phyloP scores from a whole-genome alignment of 2,797 vertebrate species.

The Liasis olivaceus region DNA sequence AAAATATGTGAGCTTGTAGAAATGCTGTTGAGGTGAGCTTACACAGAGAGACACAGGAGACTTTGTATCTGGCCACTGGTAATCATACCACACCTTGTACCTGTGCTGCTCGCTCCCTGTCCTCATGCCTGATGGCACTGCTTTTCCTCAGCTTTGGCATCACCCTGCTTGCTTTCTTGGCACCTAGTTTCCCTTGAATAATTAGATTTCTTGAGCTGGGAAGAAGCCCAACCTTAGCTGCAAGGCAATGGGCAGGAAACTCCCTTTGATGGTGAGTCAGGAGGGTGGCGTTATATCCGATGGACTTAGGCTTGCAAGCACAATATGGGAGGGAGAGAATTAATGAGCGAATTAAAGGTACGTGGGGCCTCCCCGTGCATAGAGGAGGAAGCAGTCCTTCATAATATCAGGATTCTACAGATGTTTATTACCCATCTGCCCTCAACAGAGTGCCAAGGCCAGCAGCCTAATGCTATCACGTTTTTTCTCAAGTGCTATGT shows the following conservation, averaged over 20 bases:
- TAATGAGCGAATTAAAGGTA: not conserved
- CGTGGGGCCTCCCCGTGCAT: not conserved
- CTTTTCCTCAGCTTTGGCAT: not conserved
- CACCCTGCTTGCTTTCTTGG: not conserved
- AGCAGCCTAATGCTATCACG: not conserved
- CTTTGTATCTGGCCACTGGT: not conserved
- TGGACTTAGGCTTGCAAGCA: not conserved
- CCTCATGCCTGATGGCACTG: not conserved
- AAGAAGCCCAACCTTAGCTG: constrained; percentile 33
- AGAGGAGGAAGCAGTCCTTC: not conserved
- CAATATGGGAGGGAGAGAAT: not conserved
- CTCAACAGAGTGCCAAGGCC: not conserved
- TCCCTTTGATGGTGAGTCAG: constrained; percentile 35
- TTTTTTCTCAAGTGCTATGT: not conserved
- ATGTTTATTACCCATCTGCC: not conserved
- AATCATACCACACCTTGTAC: not conserved
- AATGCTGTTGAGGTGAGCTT: not conserved
- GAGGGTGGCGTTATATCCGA: not conserved
- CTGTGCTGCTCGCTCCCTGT: not conserved
- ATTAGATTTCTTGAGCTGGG: constrained; percentile 13
- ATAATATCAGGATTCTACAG: not conserved
- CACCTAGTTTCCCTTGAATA: not conserved
- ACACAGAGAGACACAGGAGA: not conserved
- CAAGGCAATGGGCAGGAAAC: constrained; percentile 6
- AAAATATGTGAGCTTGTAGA: not conserved